Conservation (phyloP, 2,113 vertebrate genomes). For the Halichoeres trimaculatus region DNA sequence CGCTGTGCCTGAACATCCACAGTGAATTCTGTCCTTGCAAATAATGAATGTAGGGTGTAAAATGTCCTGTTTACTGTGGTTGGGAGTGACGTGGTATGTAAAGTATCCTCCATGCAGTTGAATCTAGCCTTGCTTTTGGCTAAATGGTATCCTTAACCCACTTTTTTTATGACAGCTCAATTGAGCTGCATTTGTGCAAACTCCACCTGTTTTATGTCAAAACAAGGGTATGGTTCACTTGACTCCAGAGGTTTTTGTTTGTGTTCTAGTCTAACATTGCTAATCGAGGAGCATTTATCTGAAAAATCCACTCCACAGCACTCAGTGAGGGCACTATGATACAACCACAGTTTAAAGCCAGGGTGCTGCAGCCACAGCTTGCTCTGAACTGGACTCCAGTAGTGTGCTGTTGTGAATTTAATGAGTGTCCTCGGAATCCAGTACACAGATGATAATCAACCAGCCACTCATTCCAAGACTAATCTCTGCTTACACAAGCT, state of each 20-base stretch:
- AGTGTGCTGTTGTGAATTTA: constrained; percentile 24
- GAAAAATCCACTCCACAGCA: not conserved
- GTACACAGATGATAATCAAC: constrained; percentile 30
- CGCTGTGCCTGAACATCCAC: not conserved
- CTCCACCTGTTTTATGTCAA: too few species aligned
- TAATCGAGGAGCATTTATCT: not conserved
- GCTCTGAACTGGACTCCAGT: constrained; percentile 4
- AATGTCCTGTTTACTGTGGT: not conserved
- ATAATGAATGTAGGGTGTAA: too few species aligned
- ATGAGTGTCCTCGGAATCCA: constrained; percentile 37
- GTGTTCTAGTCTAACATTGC: not conserved
- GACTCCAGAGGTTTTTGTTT: not conserved
- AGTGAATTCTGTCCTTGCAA: not conserved
- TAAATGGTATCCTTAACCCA: too few species aligned
- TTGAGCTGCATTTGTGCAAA: too few species aligned
- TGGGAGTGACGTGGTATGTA: not conserved
- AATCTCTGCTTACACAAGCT: constrained; percentile 18
- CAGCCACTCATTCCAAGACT: constrained; percentile 22
- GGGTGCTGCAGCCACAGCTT: not conserved
- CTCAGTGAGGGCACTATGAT: not conserved
- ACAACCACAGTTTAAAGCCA: constrained; percentile 3
- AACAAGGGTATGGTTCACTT: not conserved
- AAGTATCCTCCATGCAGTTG: not conserved
- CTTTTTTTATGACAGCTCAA: too few species aligned
- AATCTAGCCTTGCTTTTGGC: not conserved